Evolutionary conservation across 2,113 vertebrate genomes (phyloP).

Genomic region (Toxotes jaculatrix): DNA sequence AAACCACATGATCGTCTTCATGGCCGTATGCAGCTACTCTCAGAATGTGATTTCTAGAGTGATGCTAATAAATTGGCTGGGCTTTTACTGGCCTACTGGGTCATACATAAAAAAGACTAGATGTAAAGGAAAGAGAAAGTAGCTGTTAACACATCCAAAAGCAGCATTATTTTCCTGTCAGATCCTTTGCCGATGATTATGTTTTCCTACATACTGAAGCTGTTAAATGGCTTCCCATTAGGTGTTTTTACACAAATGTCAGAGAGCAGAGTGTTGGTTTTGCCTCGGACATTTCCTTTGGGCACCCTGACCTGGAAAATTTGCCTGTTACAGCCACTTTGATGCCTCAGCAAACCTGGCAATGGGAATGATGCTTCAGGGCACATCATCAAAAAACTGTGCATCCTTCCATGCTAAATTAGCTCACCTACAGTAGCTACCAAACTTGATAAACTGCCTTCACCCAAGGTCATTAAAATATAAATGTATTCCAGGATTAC

Average conservation of each 20-base stretch:
- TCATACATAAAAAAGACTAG: background rate
- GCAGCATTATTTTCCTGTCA: background rate
- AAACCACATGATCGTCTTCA: too few relatives aligned
- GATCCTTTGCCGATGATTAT: background rate
- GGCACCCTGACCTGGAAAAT: slow-evolving; percentile 63
- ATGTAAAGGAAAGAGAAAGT: background rate
- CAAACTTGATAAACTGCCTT: slow-evolving; percentile 25
- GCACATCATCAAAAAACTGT: slow-evolving; percentile 48
- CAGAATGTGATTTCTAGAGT: background rate
- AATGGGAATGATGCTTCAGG: slow-evolving; percentile 40
- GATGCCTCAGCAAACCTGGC: slow-evolving; percentile 55
- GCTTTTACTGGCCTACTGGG: background rate
- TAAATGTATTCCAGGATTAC: background rate
- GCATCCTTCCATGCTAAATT: slow-evolving; percentile 52
- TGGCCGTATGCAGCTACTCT: too few relatives aligned
- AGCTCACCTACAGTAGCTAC: slow-evolving; percentile 35
- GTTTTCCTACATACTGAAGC: background rate
- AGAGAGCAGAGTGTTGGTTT: slow-evolving; percentile 15
- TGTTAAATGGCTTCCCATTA: background rate
- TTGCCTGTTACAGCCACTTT: slow-evolving; percentile 52
- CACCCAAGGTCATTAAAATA: slow-evolving; percentile 28
- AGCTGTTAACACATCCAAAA: background rate
- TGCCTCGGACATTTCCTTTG: slow-evolving; percentile 11
- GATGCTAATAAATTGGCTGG: background rate
- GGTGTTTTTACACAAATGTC: slow-evolving; percentile 40